phyloP scores from a whole-genome alignment of 2,888 invertebrate genomes.

The Chloroclysta siterata region DNA sequence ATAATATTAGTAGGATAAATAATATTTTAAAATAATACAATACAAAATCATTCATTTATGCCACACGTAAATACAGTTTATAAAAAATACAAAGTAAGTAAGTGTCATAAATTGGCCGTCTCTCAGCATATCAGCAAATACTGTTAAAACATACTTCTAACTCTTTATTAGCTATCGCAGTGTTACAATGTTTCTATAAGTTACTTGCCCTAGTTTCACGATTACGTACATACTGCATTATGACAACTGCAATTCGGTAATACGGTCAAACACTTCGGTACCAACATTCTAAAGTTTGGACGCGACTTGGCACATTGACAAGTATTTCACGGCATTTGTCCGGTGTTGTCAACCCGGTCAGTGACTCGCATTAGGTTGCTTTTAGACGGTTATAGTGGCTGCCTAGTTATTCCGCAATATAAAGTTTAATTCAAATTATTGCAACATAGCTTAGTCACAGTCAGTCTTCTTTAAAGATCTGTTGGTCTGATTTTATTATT shows the following conservation, averaged over 20 bases:
- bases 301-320: constrained; percentile 73
- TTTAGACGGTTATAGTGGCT: constrained; percentile 38
- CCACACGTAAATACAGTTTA: no score
- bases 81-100: no score
- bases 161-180: not conserved
- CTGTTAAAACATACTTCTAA: no score
- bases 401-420: not conserved
- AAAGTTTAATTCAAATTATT: no score
- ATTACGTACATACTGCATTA: constrained; percentile 55
- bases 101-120: no score
- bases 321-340: constrained; percentile 72
- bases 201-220: constrained; percentile 34
- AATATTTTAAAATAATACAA: no score
- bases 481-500: no score
- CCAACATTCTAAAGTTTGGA: constrained; percentile 38
- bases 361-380: constrained; percentile 55
- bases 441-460: no score
- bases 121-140: no score
- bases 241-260: constrained; percentile 58
- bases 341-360: constrained; percentile 69
- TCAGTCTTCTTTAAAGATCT: no score
- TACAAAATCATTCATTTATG: no score
- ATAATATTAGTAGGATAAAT: no score
- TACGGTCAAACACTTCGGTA: constrained; percentile 47
- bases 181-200: constrained; percentile 3